Conservation (phyloP, 2,113 vertebrate species). For the Alaudala cheleensis region DNA sequence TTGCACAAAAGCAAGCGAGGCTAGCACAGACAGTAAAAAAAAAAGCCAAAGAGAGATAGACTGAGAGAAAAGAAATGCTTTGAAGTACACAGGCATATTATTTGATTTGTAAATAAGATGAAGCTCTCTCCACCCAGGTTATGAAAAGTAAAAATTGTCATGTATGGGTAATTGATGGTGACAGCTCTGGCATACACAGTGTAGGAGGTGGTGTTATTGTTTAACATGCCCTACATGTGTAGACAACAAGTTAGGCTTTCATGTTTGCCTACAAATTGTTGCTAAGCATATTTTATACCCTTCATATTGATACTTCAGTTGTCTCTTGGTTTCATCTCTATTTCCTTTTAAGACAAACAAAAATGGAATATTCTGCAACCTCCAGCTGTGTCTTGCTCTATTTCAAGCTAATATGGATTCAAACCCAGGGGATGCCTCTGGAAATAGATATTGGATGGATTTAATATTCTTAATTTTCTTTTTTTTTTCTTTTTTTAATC, state of each 20-base stretch:
- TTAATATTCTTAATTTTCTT: not conserved
- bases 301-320: not conserved
- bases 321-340: conserved; percentile 9
- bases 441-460: not conserved
- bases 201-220: conserved; percentile 12
- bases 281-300: not conserved
- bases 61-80: conserved; percentile 3
- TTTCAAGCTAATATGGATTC: not conserved
- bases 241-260: conserved; percentile 25
- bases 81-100: conserved; percentile 38
- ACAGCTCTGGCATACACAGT: conserved; percentile 20
- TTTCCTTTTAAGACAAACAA: conserved; percentile 16
- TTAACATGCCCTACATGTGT: conserved; percentile 26
- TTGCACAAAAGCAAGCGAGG: not conserved
- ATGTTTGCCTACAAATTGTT: conserved; percentile 40
- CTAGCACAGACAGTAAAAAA: not conserved
- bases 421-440: not conserved
- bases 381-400: not conserved
- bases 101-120: conserved; percentile 61
- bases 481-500: not conserved
- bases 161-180: conserved; percentile 44
- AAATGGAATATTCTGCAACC: not conserved
- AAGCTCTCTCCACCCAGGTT: conserved; percentile 57
- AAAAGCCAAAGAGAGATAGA: not conserved
- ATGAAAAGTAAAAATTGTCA: conserved; percentile 61